Base-by-base conservation (phyloP, 2,797 vertebrate species). In the Lutjanus campechanus region DNA sequence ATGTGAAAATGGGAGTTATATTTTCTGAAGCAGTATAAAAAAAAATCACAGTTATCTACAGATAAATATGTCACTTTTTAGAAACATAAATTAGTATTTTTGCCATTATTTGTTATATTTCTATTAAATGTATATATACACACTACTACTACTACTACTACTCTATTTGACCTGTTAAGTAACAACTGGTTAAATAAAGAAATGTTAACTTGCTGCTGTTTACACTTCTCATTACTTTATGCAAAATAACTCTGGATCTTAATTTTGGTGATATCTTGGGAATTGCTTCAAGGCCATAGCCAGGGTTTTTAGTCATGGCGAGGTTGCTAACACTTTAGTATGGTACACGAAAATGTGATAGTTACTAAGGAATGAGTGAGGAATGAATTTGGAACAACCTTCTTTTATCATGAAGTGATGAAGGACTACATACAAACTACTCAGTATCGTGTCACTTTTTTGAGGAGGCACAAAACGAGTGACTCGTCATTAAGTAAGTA, bases 161-260 rank as follows among this genome's bases (percentile, higher is more conserved):
- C 29, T 36, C 29, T 36, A 36, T 36, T 36, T 36, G 29, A 36
- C 29, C 5, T 36, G 29, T 36, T 36, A 36, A 59, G 17, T 29
- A 54, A 43, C 55, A 47, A 46, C 12, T 62, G 13, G 0, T 61
- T 68, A 16, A 85, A 81, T 79, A 85, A 88, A 89, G 7, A 19
- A 61, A 50, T 51, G 8, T 56, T 53, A 54, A 50, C 56, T 11
- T 36, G 0, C 49, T 36, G 16, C n/a, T 76, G 56, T 53, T 76
- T 47, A 50, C 5, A 22, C 1, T 25, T 58, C 9, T 59, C 19
- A 47, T 61, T 49, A 1, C 5, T 76, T 79, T 62, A 51, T 58
- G 4, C 1, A 25, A 62, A 58, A 50, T 49, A 54, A 22, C 1
- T 41, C 16, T 2, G 11, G 22, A 17, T 66, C 20, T 43, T 29